Evolutionary conservation across 53 echinoderm and acorn worm genomes (phyloP), one percentile per base, ranked within the genome.

Genomic region (Antedon mediterranea): DNA sequence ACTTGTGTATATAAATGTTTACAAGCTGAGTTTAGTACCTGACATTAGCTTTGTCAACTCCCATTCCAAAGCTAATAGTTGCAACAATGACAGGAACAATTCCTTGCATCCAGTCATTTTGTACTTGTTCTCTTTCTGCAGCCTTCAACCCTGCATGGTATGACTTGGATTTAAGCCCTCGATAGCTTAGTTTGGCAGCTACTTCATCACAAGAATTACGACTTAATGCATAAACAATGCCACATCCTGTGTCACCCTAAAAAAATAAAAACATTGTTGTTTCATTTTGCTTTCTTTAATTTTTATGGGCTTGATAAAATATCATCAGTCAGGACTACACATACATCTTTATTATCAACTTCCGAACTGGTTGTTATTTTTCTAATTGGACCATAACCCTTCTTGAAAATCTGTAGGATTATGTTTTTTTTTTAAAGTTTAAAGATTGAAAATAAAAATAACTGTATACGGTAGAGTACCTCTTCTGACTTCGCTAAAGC

Each of bases 51-150:
- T 91, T 95, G 75, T 95, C 97, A n/a, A 95, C 97, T 34, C 97
- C 97, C 97, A 95, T 95, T 7, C 97, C 97, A 83, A 95, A 95
- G 81, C 97, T 95, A 79, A 95, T 84, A 37, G 97, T 95, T n/a
- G 97, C 97, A 18, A 95, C 97, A 42, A 95, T 95, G 31, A 95
- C 90, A 71, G 92, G 78, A 29, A 92, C 84, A 72, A 80, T 77
- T 32, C 97, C 97, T 29, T 92, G 88, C 85, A 95, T 92, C 97
- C 97, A 95, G 42, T 95, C 89, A 41, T 72, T 85, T 83, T 95
- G 97, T 8, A 85, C 97, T 31, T 87, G 77, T n/a, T 82, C 82
- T 29, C 97, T 78, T 0, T 89, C 88, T 4, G 87, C 33, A 23
- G 83, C 73, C 43, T 89, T 95, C 88, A 95, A 76, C 26, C 97